A percentile compares a stretch with the other conserved stretches of the same genome.
Evolutionary conservation across 2,888 invertebrate genomes (phyloP).

Genomic region (Hartigia nigra): DNA sequence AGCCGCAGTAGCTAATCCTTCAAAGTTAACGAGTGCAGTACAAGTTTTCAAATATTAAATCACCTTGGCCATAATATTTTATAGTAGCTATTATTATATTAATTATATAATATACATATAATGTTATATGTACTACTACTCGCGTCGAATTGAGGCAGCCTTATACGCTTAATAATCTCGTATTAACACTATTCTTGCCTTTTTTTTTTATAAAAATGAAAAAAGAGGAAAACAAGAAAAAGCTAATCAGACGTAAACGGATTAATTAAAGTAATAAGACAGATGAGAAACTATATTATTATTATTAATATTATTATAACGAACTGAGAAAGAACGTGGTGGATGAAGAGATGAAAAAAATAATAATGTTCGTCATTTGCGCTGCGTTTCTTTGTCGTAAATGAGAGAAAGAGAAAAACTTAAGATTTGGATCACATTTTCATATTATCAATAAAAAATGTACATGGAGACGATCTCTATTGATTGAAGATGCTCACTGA

Average conservation of each 20-base stretch:
- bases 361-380: slow-evolving; percentile 21
- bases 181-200: slow-evolving; percentile 16
- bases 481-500: background rate
- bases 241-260: slow-evolving; percentile 8
- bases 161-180: slow-evolving; percentile 17
- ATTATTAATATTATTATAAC: slow-evolving; percentile 7
- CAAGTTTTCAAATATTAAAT: background rate
- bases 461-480: slow-evolving; percentile 24
- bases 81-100: background rate
- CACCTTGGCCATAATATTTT: slow-evolving; percentile 5
- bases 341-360: slow-evolving; percentile 16
- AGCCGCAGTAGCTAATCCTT: background rate
- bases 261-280: slow-evolving; percentile 15
- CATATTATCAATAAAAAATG: slow-evolving; percentile 39
- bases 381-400: slow-evolving; percentile 21
- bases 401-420: slow-evolving; percentile 18
- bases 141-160: slow-evolving; percentile 13
- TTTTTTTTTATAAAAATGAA: slow-evolving; percentile 17
- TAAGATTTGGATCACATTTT: slow-evolving; percentile 36
- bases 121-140: slow-evolving; percentile 1
- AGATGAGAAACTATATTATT: slow-evolving; percentile 23
- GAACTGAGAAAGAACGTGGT: background rate
- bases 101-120: background rate
- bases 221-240: slow-evolving; percentile 4
- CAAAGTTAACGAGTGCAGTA: background rate